These are phyloP conservation scores for Nylanderia fulva DNA, from an alignment of 1,140 invertebrate species.

Conservation along the genomic window DNA sequence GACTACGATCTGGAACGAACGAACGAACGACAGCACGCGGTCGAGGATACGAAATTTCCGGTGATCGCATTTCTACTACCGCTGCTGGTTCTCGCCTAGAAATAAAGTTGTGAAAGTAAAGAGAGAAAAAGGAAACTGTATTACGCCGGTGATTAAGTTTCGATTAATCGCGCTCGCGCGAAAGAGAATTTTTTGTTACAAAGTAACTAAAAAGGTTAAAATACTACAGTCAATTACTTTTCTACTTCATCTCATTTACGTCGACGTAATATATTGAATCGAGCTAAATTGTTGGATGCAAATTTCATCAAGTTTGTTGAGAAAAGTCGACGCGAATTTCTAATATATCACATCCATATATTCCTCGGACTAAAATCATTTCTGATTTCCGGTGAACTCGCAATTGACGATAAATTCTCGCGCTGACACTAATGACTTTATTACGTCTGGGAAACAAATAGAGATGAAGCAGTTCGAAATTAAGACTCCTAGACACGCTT, in stretches of 20 bases:
- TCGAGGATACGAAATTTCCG: conserved; percentile 59
- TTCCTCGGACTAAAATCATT: not conserved
- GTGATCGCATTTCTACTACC: conserved; percentile 46
- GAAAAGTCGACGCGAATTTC: not conserved
- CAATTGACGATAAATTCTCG: not conserved
- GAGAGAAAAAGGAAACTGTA: not conserved
- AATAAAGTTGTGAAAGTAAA: conserved; percentile 32
- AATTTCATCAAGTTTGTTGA: not conserved
- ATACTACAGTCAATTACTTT: conserved; percentile 8
- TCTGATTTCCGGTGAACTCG: not conserved
- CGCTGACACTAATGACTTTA: not conserved
- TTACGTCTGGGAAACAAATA: conserved; percentile 22
- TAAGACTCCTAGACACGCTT: conserved; percentile 10
- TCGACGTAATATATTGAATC: conserved; percentile 1
- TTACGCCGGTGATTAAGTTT: conserved; percentile 35
- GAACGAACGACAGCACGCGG: conserved; percentile 19
- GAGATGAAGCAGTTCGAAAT: not conserved
- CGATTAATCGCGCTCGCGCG: conserved; percentile 13
- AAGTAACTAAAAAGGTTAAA: not conserved
- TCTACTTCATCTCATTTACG: not conserved
- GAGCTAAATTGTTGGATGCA: not conserved
- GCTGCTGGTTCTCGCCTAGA: not conserved
- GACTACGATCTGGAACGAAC: conserved; percentile 54
- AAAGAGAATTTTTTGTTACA: not conserved
- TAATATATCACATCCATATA: not conserved